A percentile compares a stretch with the other conserved stretches of the same genome.
Conservation (phyloP, 2,113 vertebrate genomes). For the Regulus satrapa region DNA sequence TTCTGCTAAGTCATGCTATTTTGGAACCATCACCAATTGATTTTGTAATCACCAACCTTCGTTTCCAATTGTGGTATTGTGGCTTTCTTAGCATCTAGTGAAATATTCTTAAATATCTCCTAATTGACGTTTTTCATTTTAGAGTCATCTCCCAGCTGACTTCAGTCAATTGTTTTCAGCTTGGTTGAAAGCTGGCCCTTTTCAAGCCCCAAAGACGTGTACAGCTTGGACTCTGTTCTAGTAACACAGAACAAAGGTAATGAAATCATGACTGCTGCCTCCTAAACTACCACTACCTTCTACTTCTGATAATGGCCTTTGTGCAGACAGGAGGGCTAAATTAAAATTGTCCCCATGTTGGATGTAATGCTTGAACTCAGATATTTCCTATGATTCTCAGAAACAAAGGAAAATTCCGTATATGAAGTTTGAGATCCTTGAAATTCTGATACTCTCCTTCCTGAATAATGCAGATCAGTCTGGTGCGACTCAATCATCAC, state of each 20-base stretch:
- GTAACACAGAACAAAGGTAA: background rate
- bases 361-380: background rate
- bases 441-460: background rate
- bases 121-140: conserved; percentile 34
- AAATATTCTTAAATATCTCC: conserved; percentile 31
- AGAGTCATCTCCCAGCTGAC: conserved; percentile 16
- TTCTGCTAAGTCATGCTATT: background rate
- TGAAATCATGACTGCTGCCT: background rate
- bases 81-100: conserved; percentile 11
- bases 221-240: background rate
- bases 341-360: background rate
- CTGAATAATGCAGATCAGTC: background rate
- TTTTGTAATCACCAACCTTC: too few relatives aligned
- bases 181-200: background rate
- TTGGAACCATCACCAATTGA: background rate
- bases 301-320: background rate
- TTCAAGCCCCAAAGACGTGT: background rate
- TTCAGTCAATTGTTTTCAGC: conserved; percentile 5
- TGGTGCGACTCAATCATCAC: background rate
- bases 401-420: background rate
- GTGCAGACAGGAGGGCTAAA: background rate
- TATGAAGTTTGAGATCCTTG: background rate
- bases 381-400: background rate
- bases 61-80: conserved; percentile 28
- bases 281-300: background rate